phyloP scores from a whole-genome alignment of 2,797 vertebrate genomes.

The Ciconia nigra region DNA sequence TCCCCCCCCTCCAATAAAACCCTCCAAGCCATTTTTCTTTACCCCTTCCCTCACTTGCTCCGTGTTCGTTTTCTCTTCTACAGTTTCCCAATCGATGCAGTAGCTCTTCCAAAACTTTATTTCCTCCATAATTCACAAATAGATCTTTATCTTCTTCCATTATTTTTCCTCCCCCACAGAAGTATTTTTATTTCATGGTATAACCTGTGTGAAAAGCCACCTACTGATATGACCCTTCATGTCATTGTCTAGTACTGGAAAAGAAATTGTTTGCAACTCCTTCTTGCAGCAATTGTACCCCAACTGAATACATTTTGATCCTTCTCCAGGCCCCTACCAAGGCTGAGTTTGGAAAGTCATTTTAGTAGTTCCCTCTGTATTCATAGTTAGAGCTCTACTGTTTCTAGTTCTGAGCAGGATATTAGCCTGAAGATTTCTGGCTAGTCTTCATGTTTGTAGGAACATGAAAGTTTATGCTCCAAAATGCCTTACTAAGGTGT shows the following conservation, averaged over 20 bases:
- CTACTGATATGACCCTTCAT: neutral
- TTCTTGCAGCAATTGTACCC: neutral
- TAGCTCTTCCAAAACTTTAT: neutral
- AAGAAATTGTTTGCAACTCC: neutral
- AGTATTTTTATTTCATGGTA: neutral
- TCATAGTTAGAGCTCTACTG: neutral
- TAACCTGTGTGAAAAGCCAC: neutral
- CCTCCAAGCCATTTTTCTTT: neutral
- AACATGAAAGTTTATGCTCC: neutral
- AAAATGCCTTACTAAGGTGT: constrained; percentile 4
- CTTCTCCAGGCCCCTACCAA: neutral
- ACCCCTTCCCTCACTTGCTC: neutral
- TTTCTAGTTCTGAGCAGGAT: neutral
- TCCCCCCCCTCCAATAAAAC: neutral
- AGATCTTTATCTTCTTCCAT: neutral
- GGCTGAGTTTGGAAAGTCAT: neutral
- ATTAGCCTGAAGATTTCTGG: neutral
- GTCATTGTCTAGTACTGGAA: neutral
- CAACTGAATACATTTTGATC: neutral
- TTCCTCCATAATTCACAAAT: neutral
- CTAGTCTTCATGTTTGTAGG: neutral
- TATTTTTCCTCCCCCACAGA: neutral
- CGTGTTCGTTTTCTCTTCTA: neutral
- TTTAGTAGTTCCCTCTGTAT: neutral
- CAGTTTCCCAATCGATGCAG: neutral